A percentile compares a stretch with the other conserved stretches of the same genome.
Conservation (phyloP, 1,140 invertebrate genomes). For the Heliconius hermathena region DNA sequence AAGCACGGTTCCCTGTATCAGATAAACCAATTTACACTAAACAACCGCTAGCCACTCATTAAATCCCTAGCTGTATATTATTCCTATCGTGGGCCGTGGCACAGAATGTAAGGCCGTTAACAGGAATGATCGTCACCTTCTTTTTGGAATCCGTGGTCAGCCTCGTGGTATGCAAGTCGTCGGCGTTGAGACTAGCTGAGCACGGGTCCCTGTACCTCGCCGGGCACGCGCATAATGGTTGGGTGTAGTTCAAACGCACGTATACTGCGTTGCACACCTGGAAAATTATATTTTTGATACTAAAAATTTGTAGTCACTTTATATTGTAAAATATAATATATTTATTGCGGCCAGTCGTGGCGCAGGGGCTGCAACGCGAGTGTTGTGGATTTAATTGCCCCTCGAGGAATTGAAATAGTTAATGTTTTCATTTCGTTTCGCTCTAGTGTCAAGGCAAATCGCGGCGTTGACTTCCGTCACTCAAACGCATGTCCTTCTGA, state of each 20-base stretch:
- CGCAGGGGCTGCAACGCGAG: no score
- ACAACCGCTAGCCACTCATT: constrained; percentile 20
- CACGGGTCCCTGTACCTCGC: constrained; percentile 93
- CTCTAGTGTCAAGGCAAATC: no score
- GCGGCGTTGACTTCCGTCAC: no score
- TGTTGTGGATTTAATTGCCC: no score
- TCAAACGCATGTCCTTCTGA: no score
- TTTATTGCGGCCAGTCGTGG: no score
- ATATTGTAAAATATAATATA: no score
- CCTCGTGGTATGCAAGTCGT: constrained; percentile 95
- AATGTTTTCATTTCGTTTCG: no score
- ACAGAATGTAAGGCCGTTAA: constrained; percentile 35
- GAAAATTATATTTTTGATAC: constrained; percentile 23
- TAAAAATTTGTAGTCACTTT: no score
- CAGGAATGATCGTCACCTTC: constrained; percentile 83
- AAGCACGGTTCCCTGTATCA: neutral
- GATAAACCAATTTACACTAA: constrained; percentile 25
- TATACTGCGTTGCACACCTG: constrained; percentile 97
- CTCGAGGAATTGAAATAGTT: no score
- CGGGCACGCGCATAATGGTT: constrained; percentile 95
- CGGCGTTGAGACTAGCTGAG: constrained; percentile 92
- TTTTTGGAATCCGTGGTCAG: constrained; percentile 91
- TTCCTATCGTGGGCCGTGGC: constrained; percentile 26
- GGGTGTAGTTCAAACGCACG: constrained; percentile 94
- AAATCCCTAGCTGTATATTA: constrained; percentile 24